A percentile compares a stretch with the other conserved stretches of the same genome.
phyloP scores from a whole-genome alignment of 2,888 invertebrate genomes.

The Dasypogon diadema region DNA sequence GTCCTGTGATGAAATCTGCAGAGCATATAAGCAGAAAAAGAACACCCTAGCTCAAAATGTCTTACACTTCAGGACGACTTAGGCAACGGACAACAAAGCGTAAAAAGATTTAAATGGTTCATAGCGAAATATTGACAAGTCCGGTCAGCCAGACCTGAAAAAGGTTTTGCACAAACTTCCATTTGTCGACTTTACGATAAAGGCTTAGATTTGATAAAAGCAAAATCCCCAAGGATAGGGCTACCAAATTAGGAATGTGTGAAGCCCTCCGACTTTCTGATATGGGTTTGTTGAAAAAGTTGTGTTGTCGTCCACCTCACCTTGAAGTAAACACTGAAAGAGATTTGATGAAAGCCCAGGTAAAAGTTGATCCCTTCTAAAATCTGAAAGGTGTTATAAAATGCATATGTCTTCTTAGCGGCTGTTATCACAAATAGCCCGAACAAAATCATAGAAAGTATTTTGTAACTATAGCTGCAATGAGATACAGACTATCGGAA shows the following conservation, averaged over 20 bases:
- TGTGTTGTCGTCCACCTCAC: slow-evolving; percentile 10
- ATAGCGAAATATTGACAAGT: slow-evolving; percentile 29
- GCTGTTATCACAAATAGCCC: no score
- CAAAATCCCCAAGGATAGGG: slow-evolving; percentile 5
- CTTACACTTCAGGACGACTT: background rate
- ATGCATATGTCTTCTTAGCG: no score
- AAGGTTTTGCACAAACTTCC: slow-evolving; percentile 5
- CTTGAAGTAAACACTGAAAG: background rate
- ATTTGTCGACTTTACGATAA: slow-evolving; percentile 38
- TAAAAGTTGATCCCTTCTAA: no score
- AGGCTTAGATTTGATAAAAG: slow-evolving; percentile 15
- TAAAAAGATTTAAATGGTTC: slow-evolving; percentile 30
- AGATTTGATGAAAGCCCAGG: no score
- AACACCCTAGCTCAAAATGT: background rate
- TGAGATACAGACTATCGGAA: no score
- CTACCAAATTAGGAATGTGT: slow-evolving; percentile 27
- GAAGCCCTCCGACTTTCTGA: slow-evolving; percentile 12
- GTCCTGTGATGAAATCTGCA: slow-evolving; percentile 31
- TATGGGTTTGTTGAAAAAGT: slow-evolving; percentile 20
- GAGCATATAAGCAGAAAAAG: slow-evolving; percentile 16
- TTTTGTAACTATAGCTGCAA: no score
- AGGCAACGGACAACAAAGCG: background rate
- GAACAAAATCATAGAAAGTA: no score
- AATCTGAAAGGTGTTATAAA: no score
- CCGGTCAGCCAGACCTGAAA: slow-evolving; percentile 11